Percentiles rank a stretch among this genome's conserved stretches.
These are phyloP conservation scores for Anoplolepis gracilipes DNA, from an alignment of 1,140 invertebrate species.

Conservation along the genomic window DNA sequence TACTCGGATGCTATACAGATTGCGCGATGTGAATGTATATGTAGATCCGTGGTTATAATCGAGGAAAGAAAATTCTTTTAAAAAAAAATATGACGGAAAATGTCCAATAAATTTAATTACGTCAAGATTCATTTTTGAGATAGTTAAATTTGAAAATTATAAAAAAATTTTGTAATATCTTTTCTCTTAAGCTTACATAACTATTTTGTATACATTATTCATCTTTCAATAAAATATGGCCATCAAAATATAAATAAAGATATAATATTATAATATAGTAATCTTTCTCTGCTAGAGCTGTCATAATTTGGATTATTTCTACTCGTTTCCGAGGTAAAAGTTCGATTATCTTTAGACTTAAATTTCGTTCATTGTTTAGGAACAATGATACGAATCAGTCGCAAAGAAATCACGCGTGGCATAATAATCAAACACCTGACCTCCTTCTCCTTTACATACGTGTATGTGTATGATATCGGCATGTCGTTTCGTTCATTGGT, in stretches of 20 bases:
- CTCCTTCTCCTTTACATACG: background rate
- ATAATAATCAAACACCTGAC: background rate
- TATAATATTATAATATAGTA: background rate
- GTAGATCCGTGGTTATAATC: background rate
- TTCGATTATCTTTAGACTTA: too few species aligned
- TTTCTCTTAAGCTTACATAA: background rate
- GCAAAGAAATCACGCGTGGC: background rate
- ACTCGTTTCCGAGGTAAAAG: too few species aligned
- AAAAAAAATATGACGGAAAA: background rate
- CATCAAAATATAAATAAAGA: background rate
- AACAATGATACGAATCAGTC: too few species aligned
- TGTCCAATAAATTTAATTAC: background rate
- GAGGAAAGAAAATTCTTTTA: background rate
- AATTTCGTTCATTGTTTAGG: too few species aligned
- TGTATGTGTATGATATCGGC: background rate
- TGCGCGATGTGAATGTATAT: background rate
- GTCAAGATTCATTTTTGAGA: too few species aligned
- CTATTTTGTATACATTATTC: background rate
- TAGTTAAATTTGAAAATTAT: too few species aligned
- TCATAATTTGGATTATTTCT: background rate
- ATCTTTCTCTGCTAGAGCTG: background rate
- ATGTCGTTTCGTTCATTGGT: conserved; percentile 40
- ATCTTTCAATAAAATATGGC: background rate
- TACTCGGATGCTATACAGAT: conserved; percentile 4
- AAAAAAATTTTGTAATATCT: background rate